A percentile compares a stretch with the other conserved stretches of the same genome.
phyloP scores from a whole-genome alignment of 2,113 vertebrate species.

The Raja brachyura region DNA sequence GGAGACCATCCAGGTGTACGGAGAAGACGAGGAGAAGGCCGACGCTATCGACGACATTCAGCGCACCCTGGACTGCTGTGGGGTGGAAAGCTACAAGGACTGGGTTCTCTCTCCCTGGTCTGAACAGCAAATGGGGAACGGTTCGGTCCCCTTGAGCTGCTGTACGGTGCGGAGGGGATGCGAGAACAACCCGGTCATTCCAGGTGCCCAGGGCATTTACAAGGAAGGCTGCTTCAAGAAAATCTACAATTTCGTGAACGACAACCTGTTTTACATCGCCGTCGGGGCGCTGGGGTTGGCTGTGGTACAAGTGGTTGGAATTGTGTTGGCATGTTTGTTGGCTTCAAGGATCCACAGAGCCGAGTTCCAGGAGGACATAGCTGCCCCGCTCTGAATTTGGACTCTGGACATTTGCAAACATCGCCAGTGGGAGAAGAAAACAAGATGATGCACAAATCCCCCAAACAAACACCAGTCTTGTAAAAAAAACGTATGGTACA shows the following conservation, averaged over 20 bases:
- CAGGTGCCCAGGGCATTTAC: slow-evolving; percentile 52
- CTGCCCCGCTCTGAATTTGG: background rate
- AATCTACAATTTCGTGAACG: slow-evolving; percentile 67
- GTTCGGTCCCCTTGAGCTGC: slow-evolving; percentile 74
- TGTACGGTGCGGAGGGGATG: slow-evolving; percentile 65
- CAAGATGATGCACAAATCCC: no score
- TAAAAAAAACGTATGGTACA: background rate
- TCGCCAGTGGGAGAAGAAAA: background rate
- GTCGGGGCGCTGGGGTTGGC: slow-evolving; percentile 68
- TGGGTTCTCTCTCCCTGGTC: slow-evolving; percentile 75
- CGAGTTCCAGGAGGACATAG: slow-evolving; percentile 42
- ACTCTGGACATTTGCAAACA: background rate
- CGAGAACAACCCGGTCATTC: slow-evolving; percentile 56
- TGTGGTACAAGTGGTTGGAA: slow-evolving; percentile 65
- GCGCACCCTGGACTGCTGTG: slow-evolving; percentile 68
- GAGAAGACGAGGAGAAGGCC: slow-evolving; percentile 64
- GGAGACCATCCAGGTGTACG: slow-evolving; percentile 63
- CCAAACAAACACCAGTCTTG: background rate
- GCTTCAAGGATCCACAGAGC: slow-evolving; percentile 55
- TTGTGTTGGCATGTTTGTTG: slow-evolving; percentile 65
- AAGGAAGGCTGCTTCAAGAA: slow-evolving; percentile 69
- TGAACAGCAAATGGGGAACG: slow-evolving; percentile 46
- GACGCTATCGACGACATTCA: slow-evolving; percentile 73
- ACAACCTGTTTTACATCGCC: slow-evolving; percentile 71
- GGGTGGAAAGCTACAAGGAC: slow-evolving; percentile 71